phyloP scores from a whole-genome alignment of 1,140 invertebrate genomes.

The Forficula auricularia region DNA sequence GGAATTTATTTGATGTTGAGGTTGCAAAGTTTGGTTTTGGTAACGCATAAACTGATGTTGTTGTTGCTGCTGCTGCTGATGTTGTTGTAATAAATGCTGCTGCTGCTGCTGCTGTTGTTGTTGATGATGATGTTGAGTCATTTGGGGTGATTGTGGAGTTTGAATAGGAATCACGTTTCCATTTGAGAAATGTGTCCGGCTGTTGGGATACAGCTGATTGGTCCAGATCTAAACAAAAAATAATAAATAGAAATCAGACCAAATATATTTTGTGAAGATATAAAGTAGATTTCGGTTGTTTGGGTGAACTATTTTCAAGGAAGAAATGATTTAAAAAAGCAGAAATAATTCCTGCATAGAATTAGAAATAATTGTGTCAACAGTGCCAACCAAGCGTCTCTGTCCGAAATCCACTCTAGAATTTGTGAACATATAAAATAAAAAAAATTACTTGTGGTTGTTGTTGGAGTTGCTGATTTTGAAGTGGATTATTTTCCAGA shows the following conservation, averaged over 20 bases:
- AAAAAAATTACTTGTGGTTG: neutral
- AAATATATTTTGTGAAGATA: too few relatives aligned
- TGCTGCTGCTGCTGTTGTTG: conserved; percentile 2
- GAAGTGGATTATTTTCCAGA: neutral
- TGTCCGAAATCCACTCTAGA: neutral
- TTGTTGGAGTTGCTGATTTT: neutral
- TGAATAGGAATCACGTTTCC: neutral
- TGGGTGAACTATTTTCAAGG: too few relatives aligned
- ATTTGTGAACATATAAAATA: too few relatives aligned
- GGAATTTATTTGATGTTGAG: neutral
- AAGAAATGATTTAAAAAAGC: too few relatives aligned
- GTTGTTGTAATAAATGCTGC: conserved; percentile 2
- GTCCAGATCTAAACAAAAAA: neutral
- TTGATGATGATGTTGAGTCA: neutral
- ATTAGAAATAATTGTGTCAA: too few relatives aligned
- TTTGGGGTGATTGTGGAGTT: too few relatives aligned
- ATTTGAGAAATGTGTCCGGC: neutral
- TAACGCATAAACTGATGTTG: conserved; percentile 4
- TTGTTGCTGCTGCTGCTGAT: neutral
- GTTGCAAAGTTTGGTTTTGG: neutral
- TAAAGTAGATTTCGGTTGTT: too few relatives aligned
- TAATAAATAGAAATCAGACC: neutral
- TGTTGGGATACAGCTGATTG: neutral
- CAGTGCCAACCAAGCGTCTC: neutral
- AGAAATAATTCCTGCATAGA: too few relatives aligned